Evolutionary conservation across 1,140 invertebrate genomes (phyloP).

Genomic region (Chrysoperla carnea): DNA sequence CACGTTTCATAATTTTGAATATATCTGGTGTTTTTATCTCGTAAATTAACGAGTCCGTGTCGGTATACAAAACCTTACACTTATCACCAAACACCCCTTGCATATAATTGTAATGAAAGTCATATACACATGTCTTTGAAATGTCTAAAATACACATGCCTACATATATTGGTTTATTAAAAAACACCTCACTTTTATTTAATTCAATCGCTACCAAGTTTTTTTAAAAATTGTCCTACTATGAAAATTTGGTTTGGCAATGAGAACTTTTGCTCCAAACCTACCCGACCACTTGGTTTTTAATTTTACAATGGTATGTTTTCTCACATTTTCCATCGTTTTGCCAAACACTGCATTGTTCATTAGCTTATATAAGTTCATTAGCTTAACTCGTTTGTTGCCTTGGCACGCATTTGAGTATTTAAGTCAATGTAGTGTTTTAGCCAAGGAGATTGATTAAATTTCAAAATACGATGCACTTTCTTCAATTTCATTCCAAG

Average conservation of each 20-base stretch:
- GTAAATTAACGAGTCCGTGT: conserved; percentile 15
- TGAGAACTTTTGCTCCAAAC: conserved; percentile 11
- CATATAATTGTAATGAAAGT: conserved; percentile 9
- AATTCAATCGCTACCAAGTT: conserved; percentile 3
- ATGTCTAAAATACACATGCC: conserved; percentile 5
- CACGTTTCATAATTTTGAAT: conserved; percentile 8
- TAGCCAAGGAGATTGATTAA: conserved; percentile 20
- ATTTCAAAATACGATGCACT: conserved; percentile 18
- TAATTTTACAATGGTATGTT: conserved; percentile 18
- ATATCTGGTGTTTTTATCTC: conserved; percentile 8
- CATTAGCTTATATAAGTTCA: conserved; percentile 26
- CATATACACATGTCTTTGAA: conserved; percentile 4
- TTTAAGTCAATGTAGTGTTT: conserved; percentile 21
- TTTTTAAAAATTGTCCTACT: conserved; percentile 11
- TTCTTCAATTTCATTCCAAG: conserved; percentile 17
- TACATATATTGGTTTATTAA: conserved; percentile 6
- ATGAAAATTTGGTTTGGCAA: conserved; percentile 16
- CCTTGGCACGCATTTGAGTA: conserved; percentile 14
- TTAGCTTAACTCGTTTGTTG: conserved; percentile 22
- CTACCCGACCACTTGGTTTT: conserved; percentile 10
- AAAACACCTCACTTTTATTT: conserved; percentile 2
- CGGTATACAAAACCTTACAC: conserved; percentile 13
- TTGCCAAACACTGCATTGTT: conserved; percentile 27
- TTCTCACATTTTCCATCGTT: conserved; percentile 24
- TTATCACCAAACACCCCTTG: conserved; percentile 4